These are phyloP conservation scores for Crioceris asparagi DNA, from an alignment of 2,888 invertebrate genomes.

Conservation along the genomic window DNA sequence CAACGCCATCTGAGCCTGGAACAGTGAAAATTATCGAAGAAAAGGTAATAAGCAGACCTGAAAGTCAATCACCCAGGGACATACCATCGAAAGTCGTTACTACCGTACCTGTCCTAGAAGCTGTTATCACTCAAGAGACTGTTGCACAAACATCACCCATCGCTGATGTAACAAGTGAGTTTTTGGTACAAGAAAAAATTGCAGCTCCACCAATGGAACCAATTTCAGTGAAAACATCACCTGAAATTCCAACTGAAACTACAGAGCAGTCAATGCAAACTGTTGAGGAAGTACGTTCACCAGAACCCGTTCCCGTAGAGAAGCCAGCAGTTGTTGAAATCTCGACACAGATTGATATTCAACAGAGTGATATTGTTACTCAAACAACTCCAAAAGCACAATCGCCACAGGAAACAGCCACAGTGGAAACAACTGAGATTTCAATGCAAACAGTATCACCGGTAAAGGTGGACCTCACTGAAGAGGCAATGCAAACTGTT, in stretches of 20 bases:
- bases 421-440: slow-evolving; percentile 32
- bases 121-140: slow-evolving; percentile 46
- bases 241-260: slow-evolving; percentile 35
- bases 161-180: slow-evolving; percentile 17
- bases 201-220: slow-evolving; percentile 30
- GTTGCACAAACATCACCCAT: slow-evolving; percentile 52
- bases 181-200: slow-evolving; percentile 33
- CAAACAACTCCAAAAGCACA: slow-evolving; percentile 37
- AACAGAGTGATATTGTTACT: slow-evolving; percentile 31
- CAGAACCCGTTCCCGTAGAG: slow-evolving; percentile 14
- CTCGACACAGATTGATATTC: slow-evolving; percentile 40
- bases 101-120: slow-evolving; percentile 49
- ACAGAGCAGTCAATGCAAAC: slow-evolving; percentile 49
- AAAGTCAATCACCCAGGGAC: slow-evolving; percentile 46
- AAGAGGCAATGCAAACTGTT: slow-evolving; percentile 32
- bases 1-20: slow-evolving; percentile 46
- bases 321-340: slow-evolving; percentile 38
- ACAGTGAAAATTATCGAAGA: slow-evolving; percentile 60
- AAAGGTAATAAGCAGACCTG: slow-evolving; percentile 45
- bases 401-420: slow-evolving; percentile 21
- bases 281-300: slow-evolving; percentile 25
- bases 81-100: slow-evolving; percentile 38
- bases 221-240: slow-evolving; percentile 13
- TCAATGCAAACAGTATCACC: slow-evolving; percentile 38
- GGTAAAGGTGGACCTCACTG: slow-evolving; percentile 26